phyloP scores from a whole-genome alignment of 2,113 vertebrate species.

The Semicossyphus pulcher region DNA sequence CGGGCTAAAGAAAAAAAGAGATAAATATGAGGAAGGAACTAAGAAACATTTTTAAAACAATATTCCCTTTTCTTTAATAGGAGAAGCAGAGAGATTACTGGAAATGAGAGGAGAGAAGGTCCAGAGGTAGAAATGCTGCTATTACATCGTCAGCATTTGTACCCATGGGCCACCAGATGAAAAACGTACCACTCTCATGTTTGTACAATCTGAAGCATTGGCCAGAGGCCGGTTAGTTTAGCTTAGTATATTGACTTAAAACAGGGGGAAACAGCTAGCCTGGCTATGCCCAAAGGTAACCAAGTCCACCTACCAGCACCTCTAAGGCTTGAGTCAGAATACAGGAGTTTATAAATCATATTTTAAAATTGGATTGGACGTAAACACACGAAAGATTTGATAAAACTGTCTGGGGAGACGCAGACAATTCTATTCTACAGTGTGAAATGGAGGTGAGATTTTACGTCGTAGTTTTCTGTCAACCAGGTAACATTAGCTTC shows the following conservation, averaged over 20 bases:
- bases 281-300: neutral
- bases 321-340: neutral
- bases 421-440: too few species aligned
- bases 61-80: too few species aligned
- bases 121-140: too few species aligned
- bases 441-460: too few species aligned
- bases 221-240: neutral
- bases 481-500: too few species aligned
- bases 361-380: too few species aligned
- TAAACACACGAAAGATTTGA: too few species aligned
- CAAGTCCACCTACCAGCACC: neutral
- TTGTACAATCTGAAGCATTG: neutral
- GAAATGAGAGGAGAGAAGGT: too few species aligned
- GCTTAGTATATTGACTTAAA: neutral
- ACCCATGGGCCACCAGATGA: too few species aligned
- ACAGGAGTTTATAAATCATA: neutral
- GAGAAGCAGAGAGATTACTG: neutral
- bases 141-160: neutral
- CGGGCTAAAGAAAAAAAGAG: slow-evolving; percentile 80
- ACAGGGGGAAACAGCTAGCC: neutral
- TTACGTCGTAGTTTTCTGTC: too few species aligned
- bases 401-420: too few species aligned
- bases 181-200: neutral
- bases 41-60: neutral
- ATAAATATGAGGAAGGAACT: neutral